These are phyloP conservation scores for Ianthella basta DNA, from an alignment of 37 sponge, comb jelly and placozoan species.

Conservation along the genomic window DNA sequence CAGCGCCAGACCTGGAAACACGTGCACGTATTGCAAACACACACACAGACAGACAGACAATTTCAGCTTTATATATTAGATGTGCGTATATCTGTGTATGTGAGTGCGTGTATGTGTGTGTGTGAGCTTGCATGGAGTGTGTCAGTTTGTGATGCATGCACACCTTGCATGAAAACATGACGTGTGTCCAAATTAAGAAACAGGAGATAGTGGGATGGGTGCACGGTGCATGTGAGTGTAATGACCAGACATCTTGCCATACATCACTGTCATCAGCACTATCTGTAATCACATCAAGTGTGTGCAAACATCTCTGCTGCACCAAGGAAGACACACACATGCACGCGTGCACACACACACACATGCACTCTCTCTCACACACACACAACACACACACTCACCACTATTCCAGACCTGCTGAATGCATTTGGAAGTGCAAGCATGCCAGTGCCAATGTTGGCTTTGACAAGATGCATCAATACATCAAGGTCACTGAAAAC, in stretches of 20 bases:
- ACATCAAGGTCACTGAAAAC: slow-evolving; percentile 74
- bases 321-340: neutral
- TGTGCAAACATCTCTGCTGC: neutral
- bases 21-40: too few species aligned
- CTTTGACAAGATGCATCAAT: slow-evolving; percentile 83
- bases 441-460: slow-evolving; percentile 92
- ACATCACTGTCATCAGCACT: too few species aligned
- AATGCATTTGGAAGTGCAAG: slow-evolving; percentile 84
- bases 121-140: slow-evolving; percentile 1
- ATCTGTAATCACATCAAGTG: too few species aligned
- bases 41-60: neutral
- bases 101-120: slow-evolving; percentile 14
- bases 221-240: neutral
- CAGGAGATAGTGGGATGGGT: too few species aligned
- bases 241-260: too few species aligned
- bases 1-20: too few species aligned
- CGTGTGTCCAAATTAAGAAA: too few species aligned
- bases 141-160: neutral
- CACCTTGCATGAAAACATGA: too few species aligned
- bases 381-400: slow-evolving; percentile 37
- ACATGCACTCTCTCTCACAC: neutral
- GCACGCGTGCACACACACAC: neutral
- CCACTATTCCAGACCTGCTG: slow-evolving; percentile 72
- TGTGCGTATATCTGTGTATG: slow-evolving; percentile 16
- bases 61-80: neutral